Base-by-base conservation (phyloP, 2,113 vertebrate genomes). In the Platysternon megacephalum region DNA sequence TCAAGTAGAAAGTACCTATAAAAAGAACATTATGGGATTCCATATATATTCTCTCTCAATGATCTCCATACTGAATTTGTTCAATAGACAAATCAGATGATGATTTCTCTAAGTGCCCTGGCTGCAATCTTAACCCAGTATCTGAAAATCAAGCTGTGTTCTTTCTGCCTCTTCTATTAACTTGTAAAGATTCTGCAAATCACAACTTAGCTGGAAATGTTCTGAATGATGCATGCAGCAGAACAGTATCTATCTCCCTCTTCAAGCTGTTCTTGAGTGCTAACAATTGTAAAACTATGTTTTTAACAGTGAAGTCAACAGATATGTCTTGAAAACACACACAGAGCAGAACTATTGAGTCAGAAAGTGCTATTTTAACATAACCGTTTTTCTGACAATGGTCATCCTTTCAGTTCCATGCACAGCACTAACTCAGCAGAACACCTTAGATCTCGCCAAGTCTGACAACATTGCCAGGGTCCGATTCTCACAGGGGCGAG, bases 41-140 rank as follows among this genome's bases (percentile, higher is more conserved):
- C 16, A 9, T 42, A 52, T 85, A 93, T 91, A 94, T 46, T 93
- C 94, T 86, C 87, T 84, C 58, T 90, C 14, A 65, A 58, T n/a
- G 29, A 17, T 84, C 56, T 11, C 16, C 89, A 17, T 74, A 19
- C 82, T 92, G 92, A 72, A 87, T 87, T 90, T 84, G 32, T 82
- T 90, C 76, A 58, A 80, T 92, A 90, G 81, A 93, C 76, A 94
- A 97, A 96, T 93, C 46, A 93, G 76, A 90, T 78, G 0, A 93
- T 53, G 7, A 85, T 76, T 42, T 80, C 52, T 93, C 51, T 52
- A 79, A 93, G 17, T 0, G 0, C 55, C 53, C 90, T 35, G 51
- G 46, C 72, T 93, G 88, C 92, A 91, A 96, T 85, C 44, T 65
- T 51, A 93, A 52, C 56, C 46, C 39, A 88, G 87, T 65, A 93